phyloP scores from a whole-genome alignment of 2,113 vertebrate species.

The Perca flavescens region DNA sequence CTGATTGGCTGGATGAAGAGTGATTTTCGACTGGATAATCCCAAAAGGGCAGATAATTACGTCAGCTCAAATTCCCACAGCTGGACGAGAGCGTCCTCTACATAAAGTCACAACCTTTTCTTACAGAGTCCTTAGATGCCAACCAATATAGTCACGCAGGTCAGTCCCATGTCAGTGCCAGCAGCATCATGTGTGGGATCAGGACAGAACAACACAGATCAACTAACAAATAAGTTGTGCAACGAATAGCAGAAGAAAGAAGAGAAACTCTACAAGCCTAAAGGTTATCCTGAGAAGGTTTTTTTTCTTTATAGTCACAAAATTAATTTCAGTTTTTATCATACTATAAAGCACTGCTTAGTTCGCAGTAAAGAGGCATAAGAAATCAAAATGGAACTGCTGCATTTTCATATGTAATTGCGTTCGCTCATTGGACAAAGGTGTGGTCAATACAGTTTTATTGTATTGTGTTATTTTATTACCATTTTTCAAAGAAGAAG shows the following conservation, averaged over 20 bases:
- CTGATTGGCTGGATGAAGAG: conserved; percentile 67
- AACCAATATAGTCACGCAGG: neutral
- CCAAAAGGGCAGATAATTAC: conserved; percentile 62
- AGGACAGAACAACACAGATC: neutral
- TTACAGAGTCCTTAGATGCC: conserved; percentile 19
- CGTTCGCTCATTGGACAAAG: neutral
- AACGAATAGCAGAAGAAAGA: neutral
- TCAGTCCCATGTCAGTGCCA: neutral
- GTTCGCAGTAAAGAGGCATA: neutral
- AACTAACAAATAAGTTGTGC: neutral
- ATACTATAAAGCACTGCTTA: neutral
- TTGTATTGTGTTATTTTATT: neutral
- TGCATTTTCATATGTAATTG: no score
- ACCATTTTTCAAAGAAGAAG: neutral
- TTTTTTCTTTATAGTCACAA: neutral
- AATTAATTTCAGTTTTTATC: neutral
- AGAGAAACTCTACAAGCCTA: neutral
- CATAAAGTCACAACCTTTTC: conserved; percentile 33
- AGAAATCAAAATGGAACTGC: neutral
- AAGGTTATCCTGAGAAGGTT: no score
- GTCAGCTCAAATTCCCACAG: conserved; percentile 57
- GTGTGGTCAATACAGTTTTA: neutral
- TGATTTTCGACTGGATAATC: conserved; percentile 65
- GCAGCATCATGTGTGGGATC: neutral
- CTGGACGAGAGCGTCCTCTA: conserved; percentile 49